Evolutionary conservation across 2,797 vertebrate species (phyloP), one percentile per base, ranked within the genome.

Genomic region (Smutsia gigantea): DNA sequence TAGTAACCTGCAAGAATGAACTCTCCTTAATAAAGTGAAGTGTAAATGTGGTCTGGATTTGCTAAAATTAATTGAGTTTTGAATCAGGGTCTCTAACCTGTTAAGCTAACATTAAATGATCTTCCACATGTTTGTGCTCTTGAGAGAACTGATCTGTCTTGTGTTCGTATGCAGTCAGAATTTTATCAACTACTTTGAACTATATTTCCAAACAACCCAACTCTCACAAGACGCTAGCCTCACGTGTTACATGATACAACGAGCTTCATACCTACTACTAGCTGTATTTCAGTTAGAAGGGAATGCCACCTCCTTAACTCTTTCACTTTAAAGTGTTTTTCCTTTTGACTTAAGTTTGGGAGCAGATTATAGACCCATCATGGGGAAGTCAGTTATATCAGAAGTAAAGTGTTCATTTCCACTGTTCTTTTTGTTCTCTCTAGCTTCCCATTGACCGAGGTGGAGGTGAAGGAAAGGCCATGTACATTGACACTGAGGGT

Each of bases 401-500:
- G 37, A 96, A 94, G 69, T 94, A 42, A 13, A 77, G 13, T 92
- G n/a, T 87, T 86, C 37, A 88, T 97, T 95, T 95, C 64, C 34
- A 57, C n/a, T 77, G 7, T 95, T 93, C 12, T 51, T 92, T 96
- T 96, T 78, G 21, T 77, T 82, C 83, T 82, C 74, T 95, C 49
- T 94, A 99, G 99, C 99, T 99, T 81, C 99, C 99, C 68, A 99
- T 99, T 77, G 99, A 99, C 96, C 99, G 99, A 15, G 99, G 99
- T 0, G 99, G 99, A 0, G 99, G 99, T 39, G 99, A 99, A 97
- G 99, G 99, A 23, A 99, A 99, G 97, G 99, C 99, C 59, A 99
- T 99, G 99, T 99, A 99, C 98, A 99, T 99, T 0, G 99, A 99
- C 98, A 99, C 99, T 0, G 99, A 99, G 94, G 99, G 99, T 7